Conservation (phyloP, 2,888 invertebrate species). For the Cryptophagus acutangulus region DNA sequence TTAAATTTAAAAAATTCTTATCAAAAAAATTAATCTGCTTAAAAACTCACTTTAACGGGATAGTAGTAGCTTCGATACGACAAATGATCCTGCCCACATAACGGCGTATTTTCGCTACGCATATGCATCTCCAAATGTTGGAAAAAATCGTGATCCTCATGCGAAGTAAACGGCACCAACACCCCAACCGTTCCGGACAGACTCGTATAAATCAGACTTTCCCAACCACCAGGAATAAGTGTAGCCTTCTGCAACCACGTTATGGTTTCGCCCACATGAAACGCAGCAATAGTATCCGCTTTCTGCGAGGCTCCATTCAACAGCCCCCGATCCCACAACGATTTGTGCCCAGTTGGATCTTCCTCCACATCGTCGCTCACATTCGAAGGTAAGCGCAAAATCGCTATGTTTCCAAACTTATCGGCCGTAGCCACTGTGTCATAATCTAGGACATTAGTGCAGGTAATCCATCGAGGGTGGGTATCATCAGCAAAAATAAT, state of each 20-base stretch:
- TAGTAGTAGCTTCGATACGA: slow-evolving; percentile 96
- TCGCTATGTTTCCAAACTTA: slow-evolving; percentile 94
- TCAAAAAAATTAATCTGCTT: neutral
- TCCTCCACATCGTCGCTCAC: slow-evolving; percentile 98
- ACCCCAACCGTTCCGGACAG: slow-evolving; percentile 92
- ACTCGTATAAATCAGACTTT: slow-evolving; percentile 94
- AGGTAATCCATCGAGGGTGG: slow-evolving; percentile 93
- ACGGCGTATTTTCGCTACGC: slow-evolving; percentile 92
- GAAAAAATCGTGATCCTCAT: slow-evolving; percentile 98
- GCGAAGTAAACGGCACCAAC: slow-evolving; percentile 87
- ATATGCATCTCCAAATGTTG: slow-evolving; percentile 99
- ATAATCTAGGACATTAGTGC: slow-evolving; percentile 88
- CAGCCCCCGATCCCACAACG: slow-evolving; percentile 83
- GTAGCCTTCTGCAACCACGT: slow-evolving; percentile 90
- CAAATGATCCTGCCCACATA: slow-evolving; percentile 96
- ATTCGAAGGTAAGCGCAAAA: slow-evolving; percentile 77
- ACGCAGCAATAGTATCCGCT: slow-evolving; percentile 85
- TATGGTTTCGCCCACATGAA: slow-evolving; percentile 94
- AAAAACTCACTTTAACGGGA: slow-evolving; percentile 76
- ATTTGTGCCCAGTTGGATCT: slow-evolving; percentile 97
- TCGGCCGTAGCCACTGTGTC: slow-evolving; percentile 95
- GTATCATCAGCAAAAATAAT: slow-evolving; percentile 99
- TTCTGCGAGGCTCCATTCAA: slow-evolving; percentile 89
- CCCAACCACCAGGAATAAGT: slow-evolving; percentile 94
- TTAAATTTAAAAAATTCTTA: slow-evolving; percentile 4